Conservation (phyloP, 2,888 invertebrate genomes). For the Empis livida region DNA sequence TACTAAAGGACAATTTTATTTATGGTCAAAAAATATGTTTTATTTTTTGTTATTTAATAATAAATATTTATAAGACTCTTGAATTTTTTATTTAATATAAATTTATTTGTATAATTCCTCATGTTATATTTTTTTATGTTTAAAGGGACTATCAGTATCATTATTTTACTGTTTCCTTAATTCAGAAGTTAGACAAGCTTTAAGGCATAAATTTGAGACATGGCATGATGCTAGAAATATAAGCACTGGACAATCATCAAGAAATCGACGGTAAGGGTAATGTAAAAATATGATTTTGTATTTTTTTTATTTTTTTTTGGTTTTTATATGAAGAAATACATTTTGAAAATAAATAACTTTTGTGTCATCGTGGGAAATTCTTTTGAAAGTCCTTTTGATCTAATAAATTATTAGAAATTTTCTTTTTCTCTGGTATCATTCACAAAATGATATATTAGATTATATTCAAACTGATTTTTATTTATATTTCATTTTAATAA, state of each 20-base stretch:
- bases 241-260: slow-evolving; percentile 23
- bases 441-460: too few relatives aligned
- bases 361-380: too few relatives aligned
- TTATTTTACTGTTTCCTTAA: slow-evolving; percentile 88
- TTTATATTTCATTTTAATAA: too few relatives aligned
- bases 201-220: slow-evolving; percentile 67
- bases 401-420: too few relatives aligned
- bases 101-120: slow-evolving; percentile 1
- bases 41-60: background rate
- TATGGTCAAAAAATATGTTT: background rate
- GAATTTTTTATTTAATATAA: background rate
- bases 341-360: background rate
- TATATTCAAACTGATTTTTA: too few relatives aligned
- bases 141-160: slow-evolving; percentile 78
- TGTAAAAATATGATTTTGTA: background rate
- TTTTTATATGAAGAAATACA: background rate
- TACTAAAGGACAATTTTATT: background rate
- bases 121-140: slow-evolving; percentile 16
- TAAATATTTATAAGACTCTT: too few relatives aligned
- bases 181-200: slow-evolving; percentile 81
- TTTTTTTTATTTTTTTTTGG: too few relatives aligned
- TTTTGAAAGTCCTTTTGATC: too few relatives aligned
- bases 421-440: too few relatives aligned
- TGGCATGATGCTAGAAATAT: slow-evolving; percentile 46
- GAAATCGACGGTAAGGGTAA: slow-evolving; percentile 27